Conservation (phyloP, 2,797 vertebrate species). For the Antrozous pallidus region DNA sequence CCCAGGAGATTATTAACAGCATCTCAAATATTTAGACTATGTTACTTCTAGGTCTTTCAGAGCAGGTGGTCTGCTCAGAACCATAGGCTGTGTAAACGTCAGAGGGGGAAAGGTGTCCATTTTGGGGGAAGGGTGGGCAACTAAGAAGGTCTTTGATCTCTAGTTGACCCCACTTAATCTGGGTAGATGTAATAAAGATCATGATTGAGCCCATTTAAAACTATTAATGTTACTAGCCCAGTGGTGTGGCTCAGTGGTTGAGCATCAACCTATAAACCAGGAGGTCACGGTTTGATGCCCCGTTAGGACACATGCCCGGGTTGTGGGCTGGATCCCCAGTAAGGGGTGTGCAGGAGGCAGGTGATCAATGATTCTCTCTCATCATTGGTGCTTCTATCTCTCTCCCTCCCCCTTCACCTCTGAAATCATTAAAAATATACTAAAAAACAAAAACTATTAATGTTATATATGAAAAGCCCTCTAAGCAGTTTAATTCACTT, state of each 20-base stretch:
- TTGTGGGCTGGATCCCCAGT: no score
- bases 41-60: not conserved
- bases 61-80: not conserved
- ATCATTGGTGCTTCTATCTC: no score
- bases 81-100: not conserved
- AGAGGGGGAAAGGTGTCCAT: not conserved
- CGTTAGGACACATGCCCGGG: no score
- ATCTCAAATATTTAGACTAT: constrained; percentile 21
- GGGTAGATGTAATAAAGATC: not conserved
- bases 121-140: not conserved
- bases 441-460: not conserved
- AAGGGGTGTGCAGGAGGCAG: no score
- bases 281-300: no score
- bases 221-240: not conserved
- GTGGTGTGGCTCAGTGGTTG: no score
- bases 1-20: not conserved
- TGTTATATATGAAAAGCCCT: not conserved
- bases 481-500: constrained; percentile 10
- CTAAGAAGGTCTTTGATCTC: not conserved
- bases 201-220: not conserved
- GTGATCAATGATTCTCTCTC: no score
- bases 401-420: no score
- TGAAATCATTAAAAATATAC: no score
- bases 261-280: no score
- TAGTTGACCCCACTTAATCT: not conserved